Evolutionary conservation across 2,888 invertebrate genomes (phyloP), one percentile per base, ranked within the genome.

Genomic region (Archips crataeganus): DNA sequence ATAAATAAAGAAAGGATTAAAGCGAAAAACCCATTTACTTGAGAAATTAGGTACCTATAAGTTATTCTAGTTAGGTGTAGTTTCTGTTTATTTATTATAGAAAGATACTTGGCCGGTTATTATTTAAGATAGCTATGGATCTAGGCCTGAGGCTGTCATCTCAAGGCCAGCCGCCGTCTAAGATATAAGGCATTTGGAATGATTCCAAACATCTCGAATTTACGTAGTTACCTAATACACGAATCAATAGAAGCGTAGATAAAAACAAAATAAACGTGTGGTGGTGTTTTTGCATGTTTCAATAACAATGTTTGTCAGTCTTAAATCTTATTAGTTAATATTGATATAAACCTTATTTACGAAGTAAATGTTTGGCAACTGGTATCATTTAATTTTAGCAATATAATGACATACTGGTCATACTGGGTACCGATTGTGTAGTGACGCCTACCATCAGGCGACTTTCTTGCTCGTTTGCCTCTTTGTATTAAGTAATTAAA

Each of bases 141-240:
- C 10, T 39, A 45, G 62, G 45, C 62, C 36, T 15, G 42, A 23
- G 45, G 39, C 11, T n/a, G 32, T 42, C 68, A 13, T 63, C 54
- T n/a, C 80, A 84, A 81, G 83, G 84, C 76, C 79, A 75, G 11
- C 68, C 71, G 75, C 71, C 39, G 39, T 39, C 39, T 39, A 39
- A 39, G 57, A 78, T 78, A 75, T 77, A 77, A 76, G 77, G 79
- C 74, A 77, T 77, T 85, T 85, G 85, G 85, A 82, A 77, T 78
- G 69, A 76, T 80, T 84, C 84, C 85, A 85, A 82, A 77, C 71
- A 81, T 82, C 81, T 77, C 76, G 75, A 70, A 79, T 77, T 77
- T 73, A 60, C 65, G 32, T 71, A 60, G 65, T 51, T 51, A 39
- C 60, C 65, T 71, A 71, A 51, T 42, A 60, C 65, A 59, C 60